phyloP scores from a whole-genome alignment of 1,140 invertebrate genomes.

The Mesaphorura yosii region DNA sequence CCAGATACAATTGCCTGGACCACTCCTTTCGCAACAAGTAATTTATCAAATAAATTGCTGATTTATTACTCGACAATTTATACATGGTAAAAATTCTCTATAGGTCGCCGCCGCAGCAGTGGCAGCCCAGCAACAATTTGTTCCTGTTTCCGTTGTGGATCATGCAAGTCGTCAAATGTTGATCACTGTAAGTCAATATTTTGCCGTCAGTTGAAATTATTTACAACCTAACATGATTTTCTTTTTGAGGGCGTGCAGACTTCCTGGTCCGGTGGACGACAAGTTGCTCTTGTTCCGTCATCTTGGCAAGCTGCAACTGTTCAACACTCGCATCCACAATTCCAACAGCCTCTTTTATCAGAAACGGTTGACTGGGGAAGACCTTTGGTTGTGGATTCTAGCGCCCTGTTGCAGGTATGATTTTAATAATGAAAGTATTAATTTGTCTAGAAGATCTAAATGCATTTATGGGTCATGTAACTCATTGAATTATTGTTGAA shows the following conservation, averaged over 20 bases:
- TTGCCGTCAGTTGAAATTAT: background rate
- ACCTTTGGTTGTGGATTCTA: conserved; percentile 66
- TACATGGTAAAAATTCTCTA: too few relatives aligned
- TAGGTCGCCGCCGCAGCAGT: conserved; percentile 35
- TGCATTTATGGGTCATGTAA: background rate
- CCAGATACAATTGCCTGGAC: conserved; percentile 46
- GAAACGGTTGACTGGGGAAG: conserved; percentile 60
- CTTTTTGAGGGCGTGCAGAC: conserved; percentile 55
- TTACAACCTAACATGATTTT: conserved; percentile 10
- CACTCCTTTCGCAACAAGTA: conserved; percentile 32
- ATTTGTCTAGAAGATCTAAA: background rate
- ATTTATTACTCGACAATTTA: too few relatives aligned
- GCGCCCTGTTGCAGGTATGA: conserved; percentile 52
- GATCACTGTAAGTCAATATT: conserved; percentile 37
- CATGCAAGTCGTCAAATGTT: conserved; percentile 42
- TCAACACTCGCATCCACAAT: conserved; percentile 39
- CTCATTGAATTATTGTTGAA: conserved; percentile 3
- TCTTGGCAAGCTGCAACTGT: conserved; percentile 71
- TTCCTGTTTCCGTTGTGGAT: conserved; percentile 84
- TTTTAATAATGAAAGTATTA: background rate
- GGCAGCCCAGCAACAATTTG: conserved; percentile 63
- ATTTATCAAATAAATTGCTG: too few relatives aligned
- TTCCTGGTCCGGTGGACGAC: conserved; percentile 63
- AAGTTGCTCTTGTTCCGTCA: conserved; percentile 69
- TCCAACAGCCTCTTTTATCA: conserved; percentile 52